Percentiles rank a stretch among this genome's conserved stretches.
Conservation (phyloP, 30 jellyfish, hydroid and myxozoan genomes). For the Chironex yamaguchii region DNA sequence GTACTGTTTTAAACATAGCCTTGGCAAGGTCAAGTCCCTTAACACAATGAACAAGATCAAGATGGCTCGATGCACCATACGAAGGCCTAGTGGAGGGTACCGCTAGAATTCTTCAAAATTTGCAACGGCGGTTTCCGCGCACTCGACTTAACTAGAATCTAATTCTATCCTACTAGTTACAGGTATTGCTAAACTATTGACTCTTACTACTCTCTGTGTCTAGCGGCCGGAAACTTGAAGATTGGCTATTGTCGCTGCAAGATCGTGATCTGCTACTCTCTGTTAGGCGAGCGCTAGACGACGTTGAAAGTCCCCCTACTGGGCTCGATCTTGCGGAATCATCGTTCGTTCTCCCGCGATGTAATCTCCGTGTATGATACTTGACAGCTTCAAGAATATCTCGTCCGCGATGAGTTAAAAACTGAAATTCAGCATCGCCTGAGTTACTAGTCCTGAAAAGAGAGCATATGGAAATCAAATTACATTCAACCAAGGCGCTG, state of each 20-base stretch:
- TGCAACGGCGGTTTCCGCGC: not conserved
- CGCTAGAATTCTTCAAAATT: not conserved
- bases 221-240: constrained; percentile 72
- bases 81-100: not conserved
- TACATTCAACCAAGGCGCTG: no score
- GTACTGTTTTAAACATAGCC: no score
- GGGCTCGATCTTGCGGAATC: constrained; percentile 95
- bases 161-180: no score
- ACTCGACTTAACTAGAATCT: no score
- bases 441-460: constrained; percentile 76
- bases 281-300: constrained; percentile 70
- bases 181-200: no score
- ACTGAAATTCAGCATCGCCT: constrained; percentile 90
- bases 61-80: no score
- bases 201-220: constrained; percentile 67
- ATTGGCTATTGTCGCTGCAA: constrained; percentile 77
- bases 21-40: no score
- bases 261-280: constrained; percentile 89
- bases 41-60: no score
- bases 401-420: constrained; percentile 90
- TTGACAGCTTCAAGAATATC: constrained; percentile 88
- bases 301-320: constrained; percentile 64
- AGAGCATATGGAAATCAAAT: no score
- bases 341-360: constrained; percentile 77
- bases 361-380: constrained; percentile 81